Evolutionary conservation across 2,888 invertebrate species (phyloP).

Genomic region (Chromoteleia sp.): DNA sequence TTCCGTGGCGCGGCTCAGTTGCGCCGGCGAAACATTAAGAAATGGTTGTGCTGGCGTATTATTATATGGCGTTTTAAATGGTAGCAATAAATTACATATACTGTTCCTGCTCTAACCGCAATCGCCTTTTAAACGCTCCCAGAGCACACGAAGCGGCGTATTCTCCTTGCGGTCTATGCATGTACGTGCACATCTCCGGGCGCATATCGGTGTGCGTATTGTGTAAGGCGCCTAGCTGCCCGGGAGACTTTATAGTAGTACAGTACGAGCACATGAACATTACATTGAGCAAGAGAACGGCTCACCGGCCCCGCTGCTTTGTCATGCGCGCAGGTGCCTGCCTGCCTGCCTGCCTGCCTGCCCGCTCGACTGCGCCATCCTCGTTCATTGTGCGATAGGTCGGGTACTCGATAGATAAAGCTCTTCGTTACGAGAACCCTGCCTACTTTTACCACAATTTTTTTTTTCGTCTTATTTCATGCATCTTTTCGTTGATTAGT

Average conservation of each 20-base stretch:
- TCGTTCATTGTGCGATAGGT: constrained; percentile 70
- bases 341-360: constrained; percentile 27
- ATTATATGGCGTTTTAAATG: constrained; percentile 82
- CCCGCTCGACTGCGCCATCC: constrained; percentile 65
- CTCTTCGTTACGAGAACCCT: constrained; percentile 19
- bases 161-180: constrained; percentile 61
- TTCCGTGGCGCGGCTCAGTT: constrained; percentile 69
- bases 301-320: constrained; percentile 69
- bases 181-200: constrained; percentile 61
- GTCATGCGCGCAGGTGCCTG: constrained; percentile 72
- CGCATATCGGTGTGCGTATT: constrained; percentile 60
- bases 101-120: constrained; percentile 77
- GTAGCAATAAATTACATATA: constrained; percentile 81
- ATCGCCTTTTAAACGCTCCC: constrained; percentile 78
- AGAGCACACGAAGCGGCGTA: constrained; percentile 62
- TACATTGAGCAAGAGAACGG: constrained; percentile 70
- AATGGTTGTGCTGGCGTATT: constrained; percentile 80
- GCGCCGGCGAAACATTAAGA: constrained; percentile 77
- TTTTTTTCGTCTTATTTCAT: too few relatives aligned
- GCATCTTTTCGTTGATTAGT: too few relatives aligned
- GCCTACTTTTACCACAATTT: background rate
- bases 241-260: constrained; percentile 68
- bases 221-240: constrained; percentile 70
- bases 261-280: constrained; percentile 69
- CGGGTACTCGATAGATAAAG: constrained; percentile 60